Percentiles rank a stretch among this genome's conserved stretches.
Conservation (phyloP, 2,888 invertebrate species). For the Sabellastarte sp. region DNA sequence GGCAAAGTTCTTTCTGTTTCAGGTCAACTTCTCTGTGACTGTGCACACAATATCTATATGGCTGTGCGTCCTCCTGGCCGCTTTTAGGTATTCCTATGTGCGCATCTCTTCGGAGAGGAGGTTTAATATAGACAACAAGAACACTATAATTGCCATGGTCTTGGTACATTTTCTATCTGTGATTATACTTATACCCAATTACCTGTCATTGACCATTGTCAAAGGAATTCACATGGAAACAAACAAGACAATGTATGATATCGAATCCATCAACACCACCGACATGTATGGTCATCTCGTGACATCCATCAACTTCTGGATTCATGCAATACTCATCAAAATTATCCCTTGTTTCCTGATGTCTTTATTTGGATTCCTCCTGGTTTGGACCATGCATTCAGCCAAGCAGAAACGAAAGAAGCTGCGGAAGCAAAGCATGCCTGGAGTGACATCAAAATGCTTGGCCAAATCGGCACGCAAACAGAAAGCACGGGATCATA, state of each 20-base stretch:
- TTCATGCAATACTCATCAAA: constrained; percentile 66
- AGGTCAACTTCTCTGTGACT: constrained; percentile 83
- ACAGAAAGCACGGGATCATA: constrained; percentile 16
- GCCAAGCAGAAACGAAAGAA: constrained; percentile 14
- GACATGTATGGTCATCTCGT: not conserved
- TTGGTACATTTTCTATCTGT: constrained; percentile 82
- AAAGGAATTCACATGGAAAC: not conserved
- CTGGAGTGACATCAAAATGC: not conserved
- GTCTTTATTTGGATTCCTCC: constrained; percentile 66
- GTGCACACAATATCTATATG: constrained; percentile 90
- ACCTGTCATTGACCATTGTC: constrained; percentile 65
- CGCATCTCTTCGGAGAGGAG: not conserved
- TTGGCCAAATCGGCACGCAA: not conserved
- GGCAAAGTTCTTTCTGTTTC: constrained; percentile 66
- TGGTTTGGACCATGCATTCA: constrained; percentile 34
- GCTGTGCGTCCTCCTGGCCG: constrained; percentile 85
- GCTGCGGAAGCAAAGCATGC: constrained; percentile 8
- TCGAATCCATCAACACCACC: not conserved
- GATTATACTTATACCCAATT: constrained; percentile 81
- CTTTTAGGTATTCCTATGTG: constrained; percentile 73
- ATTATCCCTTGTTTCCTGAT: constrained; percentile 84
- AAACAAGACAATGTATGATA: constrained; percentile 1
- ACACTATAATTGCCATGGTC: constrained; percentile 67
- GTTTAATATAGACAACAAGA: no score
- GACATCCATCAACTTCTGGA: constrained; percentile 7